These are phyloP conservation scores for Odontomyia ornata DNA, from an alignment of 2,888 invertebrate species.

Conservation along the genomic window DNA sequence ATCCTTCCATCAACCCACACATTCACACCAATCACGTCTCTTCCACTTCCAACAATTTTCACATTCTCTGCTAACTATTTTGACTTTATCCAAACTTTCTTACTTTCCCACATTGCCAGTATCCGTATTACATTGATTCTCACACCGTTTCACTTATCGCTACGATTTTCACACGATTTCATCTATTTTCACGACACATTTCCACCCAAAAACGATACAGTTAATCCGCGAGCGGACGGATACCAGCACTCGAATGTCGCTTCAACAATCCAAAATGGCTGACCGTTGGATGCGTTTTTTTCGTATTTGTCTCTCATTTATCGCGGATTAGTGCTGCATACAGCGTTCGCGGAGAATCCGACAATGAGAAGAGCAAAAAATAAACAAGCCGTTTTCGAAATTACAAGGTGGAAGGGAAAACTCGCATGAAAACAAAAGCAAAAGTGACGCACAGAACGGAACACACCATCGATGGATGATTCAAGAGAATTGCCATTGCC, in stretches of 20 bases:
- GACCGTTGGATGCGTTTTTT: conserved; percentile 35
- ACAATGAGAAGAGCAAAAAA: conserved; percentile 22
- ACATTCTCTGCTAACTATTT: conserved; percentile 12
- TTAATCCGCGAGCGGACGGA: not conserved
- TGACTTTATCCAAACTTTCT: not conserved
- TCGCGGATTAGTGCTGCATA: conserved; percentile 14
- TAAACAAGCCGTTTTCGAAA: conserved; percentile 29
- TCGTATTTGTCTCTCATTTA: conserved; percentile 28
- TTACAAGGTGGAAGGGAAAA: conserved; percentile 23
- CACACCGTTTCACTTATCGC: not conserved
- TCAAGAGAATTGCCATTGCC: not conserved
- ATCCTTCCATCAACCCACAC: conserved; percentile 13
- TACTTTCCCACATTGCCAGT: not conserved
- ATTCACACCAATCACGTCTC: conserved; percentile 2
- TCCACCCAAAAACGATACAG: not conserved
- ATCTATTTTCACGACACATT: conserved; percentile 14
- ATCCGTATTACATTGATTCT: not conserved
- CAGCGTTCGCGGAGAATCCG: conserved; percentile 33
- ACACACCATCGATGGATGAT: not conserved
- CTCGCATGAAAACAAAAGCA: conserved; percentile 17
- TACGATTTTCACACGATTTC: not conserved
- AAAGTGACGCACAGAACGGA: not conserved
- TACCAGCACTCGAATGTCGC: conserved; percentile 17
- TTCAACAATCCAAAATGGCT: conserved; percentile 41
- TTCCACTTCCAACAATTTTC: conserved; percentile 21